A percentile compares a stretch with the other conserved stretches of the same genome.
phyloP scores from a whole-genome alignment of 2,113 vertebrate species.

The Apteryx owenii region DNA sequence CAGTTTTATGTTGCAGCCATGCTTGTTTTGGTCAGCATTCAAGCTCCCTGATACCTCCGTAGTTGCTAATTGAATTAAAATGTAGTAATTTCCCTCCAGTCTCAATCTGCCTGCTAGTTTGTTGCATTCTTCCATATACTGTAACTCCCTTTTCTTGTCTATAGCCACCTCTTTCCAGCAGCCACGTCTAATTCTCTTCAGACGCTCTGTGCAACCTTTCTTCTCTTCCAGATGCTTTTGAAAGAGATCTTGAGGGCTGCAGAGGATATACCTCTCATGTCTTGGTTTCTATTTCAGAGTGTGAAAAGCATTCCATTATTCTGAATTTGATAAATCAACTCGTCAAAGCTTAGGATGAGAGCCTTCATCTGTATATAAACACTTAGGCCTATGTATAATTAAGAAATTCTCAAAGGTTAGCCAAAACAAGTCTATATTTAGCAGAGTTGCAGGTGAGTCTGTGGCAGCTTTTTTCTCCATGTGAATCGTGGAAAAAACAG shows the following conservation, averaged over 20 bases:
- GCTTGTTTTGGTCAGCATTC: not conserved
- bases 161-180: not conserved
- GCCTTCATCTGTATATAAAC: not conserved
- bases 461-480: not conserved
- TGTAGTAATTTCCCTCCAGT: fast-evolving
- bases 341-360: not conserved
- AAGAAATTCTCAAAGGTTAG: not conserved
- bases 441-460: not conserved
- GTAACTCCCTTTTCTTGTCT: not conserved
- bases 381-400: too few relatives aligned
- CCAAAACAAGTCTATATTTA: not conserved
- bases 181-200: not conserved
- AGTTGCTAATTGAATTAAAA: not conserved
- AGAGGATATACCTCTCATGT: not conserved
- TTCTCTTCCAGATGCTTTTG: not conserved
- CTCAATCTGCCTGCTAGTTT: not conserved
- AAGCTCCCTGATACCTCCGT: not conserved
- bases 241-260: not conserved
- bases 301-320: not conserved
- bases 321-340: too few relatives aligned
- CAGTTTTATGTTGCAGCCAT: not conserved
- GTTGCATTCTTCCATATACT: fast-evolving
- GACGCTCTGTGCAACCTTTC: not conserved
- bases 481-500: not conserved
- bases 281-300: not conserved